Percentiles rank a stretch among this genome's conserved stretches.
Conservation (phyloP, 2,797 vertebrate species). For the Pangasius mekongensis region DNA sequence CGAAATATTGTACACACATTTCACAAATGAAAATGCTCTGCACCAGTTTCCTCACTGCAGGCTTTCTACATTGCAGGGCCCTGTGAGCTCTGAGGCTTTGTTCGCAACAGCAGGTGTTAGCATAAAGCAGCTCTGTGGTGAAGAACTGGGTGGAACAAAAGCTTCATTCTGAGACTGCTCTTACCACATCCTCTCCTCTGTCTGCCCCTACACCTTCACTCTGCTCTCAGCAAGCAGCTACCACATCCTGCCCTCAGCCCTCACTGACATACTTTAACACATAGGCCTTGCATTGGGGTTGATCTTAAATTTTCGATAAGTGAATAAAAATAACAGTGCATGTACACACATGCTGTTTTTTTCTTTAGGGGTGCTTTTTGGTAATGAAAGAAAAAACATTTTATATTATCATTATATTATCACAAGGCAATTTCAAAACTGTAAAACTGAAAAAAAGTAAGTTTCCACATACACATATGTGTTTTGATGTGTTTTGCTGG, state of each 20-base stretch:
- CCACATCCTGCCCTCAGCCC: slow-evolving; percentile 55
- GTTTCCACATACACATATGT: background rate
- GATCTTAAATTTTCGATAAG: background rate
- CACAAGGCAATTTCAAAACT: background rate
- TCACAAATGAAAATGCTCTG: slow-evolving; percentile 44
- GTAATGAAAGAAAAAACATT: background rate
- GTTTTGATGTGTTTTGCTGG: background rate
- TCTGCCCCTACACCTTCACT: slow-evolving; percentile 16
- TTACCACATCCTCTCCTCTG: slow-evolving; percentile 53
- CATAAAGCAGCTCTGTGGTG: slow-evolving; percentile 27
- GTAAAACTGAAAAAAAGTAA: background rate
- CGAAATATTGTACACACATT: slow-evolving; percentile 30
- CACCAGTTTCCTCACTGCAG: slow-evolving; percentile 53
- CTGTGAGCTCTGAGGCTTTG: slow-evolving; percentile 19
- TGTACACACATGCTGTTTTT: background rate
- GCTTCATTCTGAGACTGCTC: slow-evolving; percentile 34
- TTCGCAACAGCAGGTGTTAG: slow-evolving; percentile 39
- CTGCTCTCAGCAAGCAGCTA: slow-evolving; percentile 17
- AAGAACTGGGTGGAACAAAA: slow-evolving; percentile 18
- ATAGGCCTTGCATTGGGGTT: background rate
- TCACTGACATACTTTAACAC: background rate
- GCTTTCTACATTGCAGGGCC: background rate
- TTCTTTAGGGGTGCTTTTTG: background rate
- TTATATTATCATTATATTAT: background rate
- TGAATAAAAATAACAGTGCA: slow-evolving; percentile 23